Evolutionary conservation across 1,140 invertebrate species (phyloP), one percentile per base, ranked within the genome.

Genomic region (Sarcophaga peregrina): DNA sequence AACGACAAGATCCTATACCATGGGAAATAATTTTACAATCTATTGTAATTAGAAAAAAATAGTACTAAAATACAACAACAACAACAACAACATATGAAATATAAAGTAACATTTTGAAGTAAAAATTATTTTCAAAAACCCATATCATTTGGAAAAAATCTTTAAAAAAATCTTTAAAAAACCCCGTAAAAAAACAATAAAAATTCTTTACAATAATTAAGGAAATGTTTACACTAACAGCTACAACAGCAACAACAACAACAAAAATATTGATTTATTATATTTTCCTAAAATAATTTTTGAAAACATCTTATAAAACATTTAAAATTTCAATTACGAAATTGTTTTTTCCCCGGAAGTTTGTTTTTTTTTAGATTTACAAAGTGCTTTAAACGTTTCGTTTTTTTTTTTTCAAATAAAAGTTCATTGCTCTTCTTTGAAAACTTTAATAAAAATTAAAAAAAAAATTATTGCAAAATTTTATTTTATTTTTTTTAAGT

Each of bases 1-100:
- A 52, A 68, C 6, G 20, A n/a, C 17, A 78, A 78, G 75, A 78
- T 78, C 75, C 75, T 52, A 78, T 78, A 20, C 47, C 47, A 78
- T 78, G 75, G n/a, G 75, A 78, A 78, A 58, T n/a, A 78, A 78
- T 20, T 50, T 78, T 78, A 78, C 75, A 78, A 78, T n/a, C 75
- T 50, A 78, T 78, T 78, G 75, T 78, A 68, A 68, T 20, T 25
- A 78, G n/a, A 25, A 52, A 78, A 76, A 75, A 75, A 75, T 15
- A 47, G 3, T 25, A 68, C 5, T 20, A 25, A 25, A 68, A n/a
- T n/a, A n/a, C n/a, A 25, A 68, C n/a, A 37, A 37, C 25, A 37
- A 37, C 25, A 37, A 37, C 54, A 52, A 52, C 8, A 9, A 10
- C 13, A 52, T 10, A 1, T 52, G 5, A 52, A 52, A 52, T 52